Conservation (phyloP, 2,113 vertebrate genomes). For the Oceanites oceanicus region DNA sequence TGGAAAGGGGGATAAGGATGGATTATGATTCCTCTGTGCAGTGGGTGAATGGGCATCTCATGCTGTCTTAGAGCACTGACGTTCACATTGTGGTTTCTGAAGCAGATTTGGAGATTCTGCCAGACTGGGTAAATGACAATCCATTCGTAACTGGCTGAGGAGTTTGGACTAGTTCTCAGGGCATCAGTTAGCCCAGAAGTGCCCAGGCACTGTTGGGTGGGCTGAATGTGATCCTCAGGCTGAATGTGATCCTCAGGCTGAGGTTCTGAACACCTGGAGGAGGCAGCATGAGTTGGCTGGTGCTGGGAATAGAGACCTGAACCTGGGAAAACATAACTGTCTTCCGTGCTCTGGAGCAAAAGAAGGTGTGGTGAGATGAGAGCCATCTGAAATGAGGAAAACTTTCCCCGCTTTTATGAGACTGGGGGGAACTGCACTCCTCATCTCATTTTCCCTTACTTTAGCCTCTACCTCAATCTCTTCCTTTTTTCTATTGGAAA, state of each 20-base stretch:
- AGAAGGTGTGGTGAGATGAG: not conserved
- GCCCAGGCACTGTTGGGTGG: not conserved
- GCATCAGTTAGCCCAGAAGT: not conserved
- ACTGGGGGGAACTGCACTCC: not conserved
- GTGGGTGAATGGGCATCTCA: not conserved
- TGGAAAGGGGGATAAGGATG: not conserved
- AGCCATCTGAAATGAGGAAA: not conserved
- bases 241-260: not conserved
- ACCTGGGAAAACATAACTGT: not conserved
- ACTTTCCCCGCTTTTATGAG: not conserved
- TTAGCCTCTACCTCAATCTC: not conserved
- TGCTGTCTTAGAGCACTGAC: not conserved
- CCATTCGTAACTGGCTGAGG: not conserved
- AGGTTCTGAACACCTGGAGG: not conserved
- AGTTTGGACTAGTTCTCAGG: not conserved
- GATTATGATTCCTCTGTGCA: not conserved
- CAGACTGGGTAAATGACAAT: not conserved
- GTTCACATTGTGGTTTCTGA: not conserved
- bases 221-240: not conserved
- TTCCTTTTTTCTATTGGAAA: not conserved
- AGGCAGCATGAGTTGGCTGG: not conserved
- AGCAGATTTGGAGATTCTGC: not conserved
- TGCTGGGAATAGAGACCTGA: not conserved
- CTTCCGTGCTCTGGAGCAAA: not conserved
- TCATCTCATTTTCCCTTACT: not conserved